Base-by-base conservation (phyloP, 2,888 invertebrate genomes). In the Tetropium fuscum region DNA sequence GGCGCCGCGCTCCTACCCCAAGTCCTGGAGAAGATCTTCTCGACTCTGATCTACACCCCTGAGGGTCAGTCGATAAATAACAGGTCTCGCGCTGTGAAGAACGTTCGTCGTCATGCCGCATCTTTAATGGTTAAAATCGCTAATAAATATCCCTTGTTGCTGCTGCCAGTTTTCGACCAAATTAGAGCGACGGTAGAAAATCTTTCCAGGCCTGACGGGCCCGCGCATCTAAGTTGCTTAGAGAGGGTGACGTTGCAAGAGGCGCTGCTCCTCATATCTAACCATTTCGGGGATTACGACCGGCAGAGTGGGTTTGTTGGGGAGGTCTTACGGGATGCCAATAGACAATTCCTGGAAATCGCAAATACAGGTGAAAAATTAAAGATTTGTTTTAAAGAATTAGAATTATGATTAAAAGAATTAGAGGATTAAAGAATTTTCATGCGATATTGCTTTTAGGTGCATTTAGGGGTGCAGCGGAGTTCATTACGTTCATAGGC, bases 91-190 rank as follows among this genome's bases (percentile, higher is more conserved):
- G 63, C 67, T 2, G 49, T 68, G 10, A 68, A 68, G 34, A 68
- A 68, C 11, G 64, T 68, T 6, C 53, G 95, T 2, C 86, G 95
- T 0, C 97, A 97, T 81, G 95, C 95, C 3, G 95, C 95, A 16
- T 92, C 94, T 4, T 83, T 95, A 16, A 90, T 97, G 83, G 95
- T 97, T 7, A 96, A 96, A 81, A 88, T 96, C 36, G 94, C 93
- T 11, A 89, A 92, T 56, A 93, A 93, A 80, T 95, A 94, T 82
- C 95, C 96, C 0, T 80, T 94, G 18, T 83, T 97, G 0, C 81
- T 97, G 57, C 82, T 96, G 76, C 94, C 95, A 0, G 91, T 93
- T 27, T 97, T 96, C 81, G 91, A 92, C 49, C 90, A 93, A 61
- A 90, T 97, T 64, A 90, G 92, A 76, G 87, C 88, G 5, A 89